Percentiles rank a stretch among this genome's conserved stretches.
These are phyloP conservation scores for Calameuta idolon DNA, from an alignment of 2,888 invertebrate species.

Conservation along the genomic window DNA sequence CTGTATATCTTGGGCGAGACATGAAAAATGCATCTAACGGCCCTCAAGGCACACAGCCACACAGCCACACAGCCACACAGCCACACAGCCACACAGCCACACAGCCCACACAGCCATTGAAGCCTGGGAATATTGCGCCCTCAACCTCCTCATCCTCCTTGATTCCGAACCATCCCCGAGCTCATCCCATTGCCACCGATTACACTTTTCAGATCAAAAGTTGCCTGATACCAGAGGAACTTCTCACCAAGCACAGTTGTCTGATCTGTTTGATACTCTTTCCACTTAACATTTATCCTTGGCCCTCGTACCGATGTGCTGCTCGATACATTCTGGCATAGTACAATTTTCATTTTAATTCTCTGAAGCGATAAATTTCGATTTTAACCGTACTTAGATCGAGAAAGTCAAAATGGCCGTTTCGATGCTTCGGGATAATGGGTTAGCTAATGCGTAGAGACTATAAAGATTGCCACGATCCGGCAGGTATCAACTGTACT, in stretches of 20 bases:
- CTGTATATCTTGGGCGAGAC: conserved; percentile 53
- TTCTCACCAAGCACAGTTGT: conserved; percentile 21
- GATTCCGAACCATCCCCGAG: conserved; percentile 2
- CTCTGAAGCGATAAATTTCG: too few species aligned
- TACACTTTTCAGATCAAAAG: conserved; percentile 62
- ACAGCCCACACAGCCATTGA: conserved; percentile 54
- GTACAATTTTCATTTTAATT: too few species aligned
- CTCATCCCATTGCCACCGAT: conserved; percentile 46
- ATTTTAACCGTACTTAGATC: not conserved
- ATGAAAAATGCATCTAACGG: conserved; percentile 64
- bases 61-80: too few species aligned
- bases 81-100: too few species aligned
- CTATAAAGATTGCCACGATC: too few species aligned
- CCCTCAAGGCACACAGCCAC: conserved; percentile 58
- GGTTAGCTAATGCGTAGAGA: not conserved
- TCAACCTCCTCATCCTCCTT: conserved; percentile 16
- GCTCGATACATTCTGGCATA: too few species aligned
- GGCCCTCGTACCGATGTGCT: not conserved
- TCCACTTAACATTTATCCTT: not conserved
- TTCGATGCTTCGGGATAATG: not conserved
- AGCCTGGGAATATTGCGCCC: conserved; percentile 44
- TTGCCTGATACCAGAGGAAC: conserved; percentile 52
- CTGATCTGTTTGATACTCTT: not conserved
- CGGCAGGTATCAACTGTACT: not conserved
- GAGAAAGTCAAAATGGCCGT: not conserved